Percentiles rank a stretch among this genome's conserved stretches.
phyloP scores from a whole-genome alignment of 2,113 vertebrate species.

The Hypocryptadius cinnamomeus region DNA sequence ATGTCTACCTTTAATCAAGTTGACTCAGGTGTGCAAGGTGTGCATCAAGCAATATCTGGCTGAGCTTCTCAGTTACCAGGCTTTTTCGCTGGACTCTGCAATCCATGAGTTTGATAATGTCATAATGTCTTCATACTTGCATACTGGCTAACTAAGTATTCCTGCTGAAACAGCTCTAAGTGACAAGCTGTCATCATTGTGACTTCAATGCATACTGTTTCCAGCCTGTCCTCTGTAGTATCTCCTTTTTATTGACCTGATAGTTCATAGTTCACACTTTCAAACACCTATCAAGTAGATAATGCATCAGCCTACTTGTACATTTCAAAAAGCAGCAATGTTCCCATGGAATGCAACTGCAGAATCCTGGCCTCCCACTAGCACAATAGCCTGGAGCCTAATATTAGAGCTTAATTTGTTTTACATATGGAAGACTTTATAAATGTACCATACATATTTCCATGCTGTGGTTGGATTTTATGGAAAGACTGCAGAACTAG shows the following conservation, averaged over 20 bases:
- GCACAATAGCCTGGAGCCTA: background rate
- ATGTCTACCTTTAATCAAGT: background rate
- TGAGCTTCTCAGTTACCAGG: background rate
- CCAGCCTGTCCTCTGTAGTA: background rate
- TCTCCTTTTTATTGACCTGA: background rate
- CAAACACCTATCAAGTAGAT: background rate
- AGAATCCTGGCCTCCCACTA: background rate
- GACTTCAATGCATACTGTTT: background rate
- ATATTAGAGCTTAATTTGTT: constrained; percentile 45
- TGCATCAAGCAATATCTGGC: background rate
- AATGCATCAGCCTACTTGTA: background rate
- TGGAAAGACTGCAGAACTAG: background rate
- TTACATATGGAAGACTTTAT: constrained; percentile 50
- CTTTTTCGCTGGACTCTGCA: background rate
- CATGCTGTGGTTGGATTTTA: constrained; percentile 32
- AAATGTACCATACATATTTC: constrained; percentile 23
- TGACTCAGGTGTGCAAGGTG: background rate
- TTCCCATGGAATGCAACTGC: background rate
- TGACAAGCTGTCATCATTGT: background rate
- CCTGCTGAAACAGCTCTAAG: background rate
- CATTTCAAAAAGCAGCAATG: background rate
- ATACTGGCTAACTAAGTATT: background rate
- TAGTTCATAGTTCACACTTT: background rate
- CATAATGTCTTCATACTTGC: background rate
- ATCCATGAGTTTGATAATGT: background rate